A percentile compares a stretch with the other conserved stretches of the same genome.
phyloP scores from a whole-genome alignment of 2,888 invertebrate genomes.

The Hyalella azteca region DNA sequence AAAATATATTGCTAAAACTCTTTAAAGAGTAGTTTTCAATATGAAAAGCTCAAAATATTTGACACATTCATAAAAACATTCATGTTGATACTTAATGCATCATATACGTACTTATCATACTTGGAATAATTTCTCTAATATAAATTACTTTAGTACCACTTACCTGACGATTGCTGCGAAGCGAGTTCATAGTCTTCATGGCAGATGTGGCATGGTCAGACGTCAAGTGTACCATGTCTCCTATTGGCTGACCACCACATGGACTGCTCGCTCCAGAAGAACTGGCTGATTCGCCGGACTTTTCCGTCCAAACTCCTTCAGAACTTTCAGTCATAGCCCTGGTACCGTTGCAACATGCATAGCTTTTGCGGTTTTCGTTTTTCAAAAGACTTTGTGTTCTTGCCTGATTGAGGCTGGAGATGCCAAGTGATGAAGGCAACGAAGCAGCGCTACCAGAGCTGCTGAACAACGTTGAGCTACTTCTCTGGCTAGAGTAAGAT shows the following conservation, averaged over 20 bases:
- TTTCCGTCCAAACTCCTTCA: background rate
- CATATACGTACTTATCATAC: too few species aligned
- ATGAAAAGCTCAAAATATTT: too few species aligned
- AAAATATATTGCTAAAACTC: too few species aligned
- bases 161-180: constrained; percentile 49
- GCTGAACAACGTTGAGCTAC: constrained; percentile 3
- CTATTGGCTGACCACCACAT: constrained; percentile 39
- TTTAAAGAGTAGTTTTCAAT: too few species aligned
- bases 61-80: too few species aligned
- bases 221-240: constrained; percentile 47
- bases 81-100: too few species aligned
- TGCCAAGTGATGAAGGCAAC: background rate
- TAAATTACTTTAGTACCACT: too few species aligned
- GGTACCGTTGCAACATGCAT: background rate
- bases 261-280: constrained; percentile 25
- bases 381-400: background rate
- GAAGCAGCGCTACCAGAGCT: constrained; percentile 28
- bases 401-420: background rate
- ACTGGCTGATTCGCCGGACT: background rate
- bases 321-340: background rate
- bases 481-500: background rate
- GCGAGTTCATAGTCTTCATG: constrained; percentile 53
- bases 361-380: background rate
- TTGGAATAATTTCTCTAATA: too few species aligned
- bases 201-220: constrained; percentile 49